These are phyloP conservation scores for Euthynnus affinis DNA, from an alignment of 2,797 vertebrate species.

Conservation along the genomic window DNA sequence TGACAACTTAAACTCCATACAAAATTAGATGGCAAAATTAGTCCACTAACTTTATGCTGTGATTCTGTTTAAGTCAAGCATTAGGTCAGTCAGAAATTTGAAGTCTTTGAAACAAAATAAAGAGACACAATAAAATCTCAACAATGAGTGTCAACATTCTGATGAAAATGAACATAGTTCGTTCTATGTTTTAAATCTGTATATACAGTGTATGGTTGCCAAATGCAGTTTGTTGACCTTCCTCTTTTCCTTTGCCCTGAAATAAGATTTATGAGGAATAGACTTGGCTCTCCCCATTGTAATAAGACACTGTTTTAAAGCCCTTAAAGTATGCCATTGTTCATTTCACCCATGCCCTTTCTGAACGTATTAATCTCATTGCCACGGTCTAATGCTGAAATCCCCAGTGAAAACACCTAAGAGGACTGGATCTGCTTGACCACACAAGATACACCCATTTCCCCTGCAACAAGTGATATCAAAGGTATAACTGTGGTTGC, in stretches of 20 bases:
- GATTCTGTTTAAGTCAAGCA: not conserved
- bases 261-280: slow-evolving; percentile 69
- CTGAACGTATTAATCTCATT: slow-evolving; percentile 79
- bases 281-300: slow-evolving; percentile 58
- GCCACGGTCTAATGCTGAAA: slow-evolving; percentile 78
- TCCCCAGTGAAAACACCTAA: slow-evolving; percentile 77
- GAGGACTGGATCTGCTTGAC: slow-evolving; percentile 70
- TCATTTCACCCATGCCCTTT: slow-evolving; percentile 74
- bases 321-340: slow-evolving; percentile 84
- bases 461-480: slow-evolving; percentile 63
- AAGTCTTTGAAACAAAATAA: not conserved
- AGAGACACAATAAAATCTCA: not conserved
- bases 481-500: slow-evolving; percentile 49
- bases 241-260: slow-evolving; percentile 47
- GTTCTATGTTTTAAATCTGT: slow-evolving; percentile 8
- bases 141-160: not conserved
- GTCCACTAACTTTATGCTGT: not conserved
- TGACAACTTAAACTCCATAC: too few relatives aligned
- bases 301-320: slow-evolving; percentile 82
- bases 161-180: not conserved
- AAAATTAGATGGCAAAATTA: not conserved
- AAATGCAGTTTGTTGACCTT: slow-evolving; percentile 50
- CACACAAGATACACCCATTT: slow-evolving; percentile 74
- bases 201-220: not conserved
- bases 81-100: not conserved